Evolutionary conservation across 2,113 vertebrate genomes (phyloP).

Genomic region (Microtus richardsoni): DNA sequence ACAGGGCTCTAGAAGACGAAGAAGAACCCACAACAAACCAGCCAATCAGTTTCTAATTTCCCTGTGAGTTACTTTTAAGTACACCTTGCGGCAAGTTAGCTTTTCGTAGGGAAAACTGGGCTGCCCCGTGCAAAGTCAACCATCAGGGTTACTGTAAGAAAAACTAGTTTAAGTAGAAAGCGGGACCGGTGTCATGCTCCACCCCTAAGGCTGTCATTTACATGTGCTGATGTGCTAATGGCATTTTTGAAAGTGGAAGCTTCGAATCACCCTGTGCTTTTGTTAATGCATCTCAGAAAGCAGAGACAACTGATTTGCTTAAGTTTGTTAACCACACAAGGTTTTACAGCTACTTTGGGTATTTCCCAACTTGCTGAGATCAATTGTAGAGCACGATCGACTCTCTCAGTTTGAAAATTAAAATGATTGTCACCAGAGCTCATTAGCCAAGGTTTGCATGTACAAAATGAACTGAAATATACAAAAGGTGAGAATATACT

Average conservation of each 20-base stretch:
- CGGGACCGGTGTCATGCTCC: not conserved
- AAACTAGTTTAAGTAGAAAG: constrained; percentile 49
- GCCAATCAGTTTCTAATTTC: constrained; percentile 70
- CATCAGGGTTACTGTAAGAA: not conserved
- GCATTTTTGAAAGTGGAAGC: constrained; percentile 10
- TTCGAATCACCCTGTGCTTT: not conserved
- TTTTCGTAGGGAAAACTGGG: constrained; percentile 45
- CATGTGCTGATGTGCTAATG: not conserved
- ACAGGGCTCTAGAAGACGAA: constrained; percentile 65
- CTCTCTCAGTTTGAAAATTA: not conserved
- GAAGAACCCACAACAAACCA: constrained; percentile 40
- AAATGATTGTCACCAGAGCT: constrained; percentile 17
- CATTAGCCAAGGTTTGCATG: not conserved
- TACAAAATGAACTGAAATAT: constrained; percentile 18
- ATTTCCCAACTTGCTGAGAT: constrained; percentile 42
- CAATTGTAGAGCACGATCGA: not conserved
- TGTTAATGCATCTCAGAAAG: constrained; percentile 52
- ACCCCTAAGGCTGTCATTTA: constrained; percentile 43
- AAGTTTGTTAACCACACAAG: not conserved
- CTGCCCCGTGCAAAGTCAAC: not conserved
- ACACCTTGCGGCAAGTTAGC: constrained; percentile 22
- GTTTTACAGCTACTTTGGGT: not conserved
- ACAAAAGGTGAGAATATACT: not conserved
- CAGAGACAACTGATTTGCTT: not conserved
- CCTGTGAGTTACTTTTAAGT: constrained; percentile 60